phyloP scores from a whole-genome alignment of 2,113 vertebrate species.

The Passer montanus region DNA sequence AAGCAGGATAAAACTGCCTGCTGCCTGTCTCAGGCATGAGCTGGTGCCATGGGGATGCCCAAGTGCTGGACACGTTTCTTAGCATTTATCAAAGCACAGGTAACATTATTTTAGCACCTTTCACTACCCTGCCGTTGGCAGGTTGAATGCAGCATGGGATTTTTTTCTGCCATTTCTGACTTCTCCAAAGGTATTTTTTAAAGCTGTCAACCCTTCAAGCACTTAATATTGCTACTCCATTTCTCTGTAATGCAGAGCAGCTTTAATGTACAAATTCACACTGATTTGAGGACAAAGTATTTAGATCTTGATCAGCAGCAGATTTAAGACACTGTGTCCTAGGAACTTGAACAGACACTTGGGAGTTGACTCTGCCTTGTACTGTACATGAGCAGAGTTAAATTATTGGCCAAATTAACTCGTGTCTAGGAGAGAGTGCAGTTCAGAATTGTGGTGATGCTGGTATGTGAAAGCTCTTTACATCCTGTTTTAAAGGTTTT shows the following conservation, averaged over 20 bases:
- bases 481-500: background rate
- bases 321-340: background rate
- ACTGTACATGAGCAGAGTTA: fast-evolving
- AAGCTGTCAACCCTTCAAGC: background rate
- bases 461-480: background rate
- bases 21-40: too few species aligned
- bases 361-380: background rate
- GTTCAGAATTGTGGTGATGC: background rate
- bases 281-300: background rate
- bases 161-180: background rate
- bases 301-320: background rate
- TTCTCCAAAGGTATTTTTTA: background rate
- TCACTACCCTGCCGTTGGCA: background rate
- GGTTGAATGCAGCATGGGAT: background rate
- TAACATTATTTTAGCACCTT: background rate
- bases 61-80: background rate
- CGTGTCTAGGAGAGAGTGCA: background rate
- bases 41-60: background rate
- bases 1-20: background rate
- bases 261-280: background rate
- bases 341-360: background rate
- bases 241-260: background rate
- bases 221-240: background rate
- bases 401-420: background rate
- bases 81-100: background rate